These are phyloP conservation scores for Collichthys lucidus DNA, from an alignment of 2,113 vertebrate genomes.

Conservation along the genomic window DNA sequence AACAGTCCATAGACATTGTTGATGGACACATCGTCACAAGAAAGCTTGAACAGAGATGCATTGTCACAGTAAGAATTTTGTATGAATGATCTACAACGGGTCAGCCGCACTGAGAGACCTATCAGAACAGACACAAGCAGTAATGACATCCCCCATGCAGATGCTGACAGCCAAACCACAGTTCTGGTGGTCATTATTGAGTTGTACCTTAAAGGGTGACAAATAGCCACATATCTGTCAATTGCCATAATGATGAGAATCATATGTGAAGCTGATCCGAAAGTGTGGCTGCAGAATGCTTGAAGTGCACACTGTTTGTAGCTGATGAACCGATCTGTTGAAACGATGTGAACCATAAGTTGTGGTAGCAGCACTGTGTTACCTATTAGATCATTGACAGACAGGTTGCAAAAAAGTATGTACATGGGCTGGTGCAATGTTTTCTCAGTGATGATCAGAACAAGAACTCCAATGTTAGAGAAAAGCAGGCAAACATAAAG, in stretches of 20 bases:
- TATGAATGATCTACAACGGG: slow-evolving; percentile 63
- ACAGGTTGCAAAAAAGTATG: slow-evolving; percentile 74
- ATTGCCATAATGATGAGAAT: slow-evolving; percentile 76
- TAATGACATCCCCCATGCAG: slow-evolving; percentile 69
- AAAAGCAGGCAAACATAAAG: slow-evolving; percentile 64
- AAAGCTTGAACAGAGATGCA: slow-evolving; percentile 75
- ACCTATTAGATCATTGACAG: slow-evolving; percentile 73
- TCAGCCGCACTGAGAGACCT: slow-evolving; percentile 65
- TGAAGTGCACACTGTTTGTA: slow-evolving; percentile 70
- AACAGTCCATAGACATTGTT: slow-evolving; percentile 78
- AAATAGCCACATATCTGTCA: slow-evolving; percentile 77
- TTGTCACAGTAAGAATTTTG: slow-evolving; percentile 75
- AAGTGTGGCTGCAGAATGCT: slow-evolving; percentile 74
- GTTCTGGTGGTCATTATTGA: slow-evolving; percentile 70
- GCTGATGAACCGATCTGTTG: slow-evolving; percentile 53
- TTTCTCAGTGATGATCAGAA: slow-evolving; percentile 68
- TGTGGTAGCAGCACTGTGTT: slow-evolving; percentile 74
- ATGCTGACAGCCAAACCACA: slow-evolving; percentile 54
- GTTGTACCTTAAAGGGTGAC: slow-evolving; percentile 70
- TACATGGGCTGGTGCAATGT: slow-evolving; percentile 79
- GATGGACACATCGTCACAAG: slow-evolving; percentile 70
- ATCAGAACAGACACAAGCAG: slow-evolving; percentile 68
- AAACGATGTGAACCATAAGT: slow-evolving; percentile 72
- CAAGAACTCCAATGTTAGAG: slow-evolving; percentile 65
- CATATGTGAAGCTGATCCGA: slow-evolving; percentile 70